Base-by-base conservation (phyloP, 2,888 invertebrate species). In the Apodemia mormo region DNA sequence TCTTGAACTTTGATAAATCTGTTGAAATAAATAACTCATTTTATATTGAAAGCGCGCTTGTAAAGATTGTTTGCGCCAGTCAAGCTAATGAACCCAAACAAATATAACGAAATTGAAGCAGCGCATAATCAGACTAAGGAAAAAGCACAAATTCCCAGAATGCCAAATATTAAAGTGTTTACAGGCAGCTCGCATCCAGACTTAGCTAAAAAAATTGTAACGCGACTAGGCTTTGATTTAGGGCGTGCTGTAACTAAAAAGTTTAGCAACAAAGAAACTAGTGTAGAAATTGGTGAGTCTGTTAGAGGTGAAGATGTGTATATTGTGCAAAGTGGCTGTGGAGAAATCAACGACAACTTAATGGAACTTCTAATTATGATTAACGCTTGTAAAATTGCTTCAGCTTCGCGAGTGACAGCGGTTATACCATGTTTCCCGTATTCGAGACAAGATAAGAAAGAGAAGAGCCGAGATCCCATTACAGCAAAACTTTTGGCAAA, bases 141-240 rank as follows among this genome's bases (percentile, higher is more conserved):
- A 12, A 65, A 37, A 30, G 58, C 68, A 9, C 30, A 70, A 71
- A 43, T 68, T 73, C 81, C 86, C 70, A 93, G 94, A 94, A 99
- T 99, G 99, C 99, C 99, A 82, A 99, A 99, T 93, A 99, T 99
- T 82, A 99, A 99, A 95, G 97, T 99, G 79, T 99, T 99, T 93
- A 97, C 98, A 83, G 99, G 99, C 74, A 98, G 97, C 76, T 99
- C 99, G 72, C 99, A 99, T 93, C 97, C 97, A 66, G 99, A 99
- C 85, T 94, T 99, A 77, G 98, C 99, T n/a, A 97, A 98, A 86
- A 96, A 97, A 85, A 98, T 99, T 80, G 98, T 97, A 77, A 97
- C 98, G 85, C 95, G 99, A 77, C 95, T 99, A 58, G 99, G 98
- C 76, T 96, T 99, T 80, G 97, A 98, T 92, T 94, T 98, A 78